Conservation (phyloP, 1,140 invertebrate species). For the Diabrotica undecimpunctata region DNA sequence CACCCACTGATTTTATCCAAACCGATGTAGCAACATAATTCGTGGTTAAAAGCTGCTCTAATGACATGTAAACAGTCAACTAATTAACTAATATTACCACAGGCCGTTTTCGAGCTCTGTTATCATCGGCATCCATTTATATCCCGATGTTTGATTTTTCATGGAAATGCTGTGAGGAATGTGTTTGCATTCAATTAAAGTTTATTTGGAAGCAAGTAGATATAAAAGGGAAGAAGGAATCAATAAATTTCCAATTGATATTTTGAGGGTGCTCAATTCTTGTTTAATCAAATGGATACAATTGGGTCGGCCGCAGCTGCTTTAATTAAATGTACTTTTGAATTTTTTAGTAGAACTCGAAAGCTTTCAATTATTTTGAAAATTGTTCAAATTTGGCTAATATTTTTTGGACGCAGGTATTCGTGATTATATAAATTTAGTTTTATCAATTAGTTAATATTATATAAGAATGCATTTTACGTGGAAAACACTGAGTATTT, state of each 20-base stretch:
- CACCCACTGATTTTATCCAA: neutral
- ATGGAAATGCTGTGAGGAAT: neutral
- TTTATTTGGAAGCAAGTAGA: neutral
- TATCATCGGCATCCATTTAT: slow-evolving; percentile 4
- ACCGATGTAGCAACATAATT: slow-evolving; percentile 21
- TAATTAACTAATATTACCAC: slow-evolving; percentile 31
- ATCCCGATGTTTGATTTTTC: slow-evolving; percentile 3
- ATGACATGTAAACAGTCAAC: slow-evolving; percentile 30
- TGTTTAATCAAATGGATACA: too few relatives aligned
- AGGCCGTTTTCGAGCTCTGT: slow-evolving; percentile 14
- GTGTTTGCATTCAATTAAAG: neutral
- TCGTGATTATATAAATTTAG: neutral
- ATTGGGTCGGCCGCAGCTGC: neutral
- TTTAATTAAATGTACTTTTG: neutral
- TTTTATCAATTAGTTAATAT: too few relatives aligned
- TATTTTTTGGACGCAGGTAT: neutral
- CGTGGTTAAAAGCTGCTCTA: slow-evolving; percentile 24
- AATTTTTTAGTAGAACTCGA: too few relatives aligned
- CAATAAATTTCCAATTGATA: neutral
- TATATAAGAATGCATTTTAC: too few relatives aligned
- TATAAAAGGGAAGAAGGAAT: neutral
- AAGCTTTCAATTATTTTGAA: too few relatives aligned
- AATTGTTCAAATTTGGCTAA: too few relatives aligned
- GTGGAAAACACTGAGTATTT: too few relatives aligned
- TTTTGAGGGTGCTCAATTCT: neutral